Conservation (phyloP, 2,113 vertebrate genomes). For the Xenopus laevis region DNA sequence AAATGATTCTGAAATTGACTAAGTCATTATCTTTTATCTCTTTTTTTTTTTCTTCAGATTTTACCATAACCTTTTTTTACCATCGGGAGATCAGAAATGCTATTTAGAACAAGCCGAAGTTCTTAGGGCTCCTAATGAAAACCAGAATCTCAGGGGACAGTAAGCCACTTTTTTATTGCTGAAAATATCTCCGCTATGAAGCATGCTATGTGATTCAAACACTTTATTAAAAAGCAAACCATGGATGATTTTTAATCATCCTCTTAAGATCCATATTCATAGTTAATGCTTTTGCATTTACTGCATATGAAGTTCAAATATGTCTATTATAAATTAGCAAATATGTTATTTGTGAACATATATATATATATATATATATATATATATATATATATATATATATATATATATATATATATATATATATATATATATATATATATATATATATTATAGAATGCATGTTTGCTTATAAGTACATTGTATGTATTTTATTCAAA, state of each 20-base stretch:
- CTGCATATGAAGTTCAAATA: neutral
- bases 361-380: too few species aligned
- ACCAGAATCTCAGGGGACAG: slow-evolving; percentile 17
- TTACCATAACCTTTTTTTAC: slow-evolving; percentile 44
- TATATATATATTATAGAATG: too few species aligned
- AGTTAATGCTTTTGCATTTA: slow-evolving; percentile 20
- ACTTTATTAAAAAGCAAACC: slow-evolving; percentile 23
- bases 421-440: too few species aligned
- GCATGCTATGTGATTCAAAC: slow-evolving; percentile 6
- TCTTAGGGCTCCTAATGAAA: slow-evolving; percentile 40
- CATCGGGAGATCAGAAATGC: slow-evolving; percentile 30
- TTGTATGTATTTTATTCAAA: neutral
- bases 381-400: too few species aligned
- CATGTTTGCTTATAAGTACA: too few species aligned
- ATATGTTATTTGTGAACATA: too few species aligned
- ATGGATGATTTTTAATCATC: neutral
- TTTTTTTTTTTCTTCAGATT: neutral
- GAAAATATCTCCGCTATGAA: slow-evolving; percentile 4
- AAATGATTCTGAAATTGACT: slow-evolving; percentile 13
- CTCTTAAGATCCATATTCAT: neutral
- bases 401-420: too few species aligned
- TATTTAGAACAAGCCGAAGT: slow-evolving; percentile 44
- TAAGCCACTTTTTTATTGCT: slow-evolving; percentile 28
- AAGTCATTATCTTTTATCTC: slow-evolving; percentile 17
- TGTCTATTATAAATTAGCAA: neutral